Conservation (phyloP, 2,888 invertebrate genomes). For the Elgonia sp. region DNA sequence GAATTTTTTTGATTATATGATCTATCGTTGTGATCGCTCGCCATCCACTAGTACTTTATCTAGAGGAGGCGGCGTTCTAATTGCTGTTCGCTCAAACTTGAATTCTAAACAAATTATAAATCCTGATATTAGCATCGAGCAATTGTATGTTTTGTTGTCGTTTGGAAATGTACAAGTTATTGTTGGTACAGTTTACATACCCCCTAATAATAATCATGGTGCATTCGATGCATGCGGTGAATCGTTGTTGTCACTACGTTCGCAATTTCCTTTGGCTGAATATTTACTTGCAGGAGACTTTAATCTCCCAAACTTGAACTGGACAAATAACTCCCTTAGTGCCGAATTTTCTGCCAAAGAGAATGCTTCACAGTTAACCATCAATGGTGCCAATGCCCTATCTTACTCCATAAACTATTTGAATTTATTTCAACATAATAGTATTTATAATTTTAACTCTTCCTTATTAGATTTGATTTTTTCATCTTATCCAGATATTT, state of each 20-base stretch:
- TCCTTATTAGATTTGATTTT: too few relatives aligned
- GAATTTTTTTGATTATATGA: neutral
- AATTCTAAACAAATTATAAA: neutral
- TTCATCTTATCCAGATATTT: too few relatives aligned
- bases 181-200: neutral
- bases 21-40: slow-evolving; percentile 5
- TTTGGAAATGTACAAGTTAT: too few relatives aligned
- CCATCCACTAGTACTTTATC: neutral
- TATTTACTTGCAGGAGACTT: neutral
- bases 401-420: too few relatives aligned
- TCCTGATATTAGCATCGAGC: neutral
- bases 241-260: neutral
- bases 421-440: too few relatives aligned
- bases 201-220: neutral
- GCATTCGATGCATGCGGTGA: neutral
- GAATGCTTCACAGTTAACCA: too few relatives aligned
- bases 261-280: neutral
- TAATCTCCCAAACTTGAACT: neutral
- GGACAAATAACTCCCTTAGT: neutral
- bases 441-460: too few relatives aligned
- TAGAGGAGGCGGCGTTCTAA: slow-evolving; percentile 4
- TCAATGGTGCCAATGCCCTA: too few relatives aligned
- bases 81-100: neutral
- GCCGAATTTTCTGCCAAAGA: neutral
- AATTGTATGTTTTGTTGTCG: too few relatives aligned